Conservation (phyloP, 2,797 vertebrate species). For the Bradypodion pumilum region DNA sequence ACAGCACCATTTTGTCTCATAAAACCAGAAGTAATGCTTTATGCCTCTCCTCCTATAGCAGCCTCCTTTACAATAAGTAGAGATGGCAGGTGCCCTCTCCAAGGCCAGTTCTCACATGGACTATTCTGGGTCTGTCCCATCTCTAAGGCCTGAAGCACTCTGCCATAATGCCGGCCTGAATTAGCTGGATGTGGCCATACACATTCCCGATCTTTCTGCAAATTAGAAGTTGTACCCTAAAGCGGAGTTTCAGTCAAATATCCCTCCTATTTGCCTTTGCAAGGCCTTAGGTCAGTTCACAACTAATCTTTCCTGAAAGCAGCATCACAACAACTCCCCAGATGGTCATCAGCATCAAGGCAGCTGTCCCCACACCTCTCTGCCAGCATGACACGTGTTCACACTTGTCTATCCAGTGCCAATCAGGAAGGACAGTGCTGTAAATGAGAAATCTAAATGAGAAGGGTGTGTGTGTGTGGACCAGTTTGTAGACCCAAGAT, state of each 20-base stretch:
- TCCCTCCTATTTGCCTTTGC: conserved; percentile 30
- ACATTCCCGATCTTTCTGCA: neutral
- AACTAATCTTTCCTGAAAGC: conserved; percentile 33
- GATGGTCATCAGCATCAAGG: neutral
- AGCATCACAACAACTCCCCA: neutral
- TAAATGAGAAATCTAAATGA: neutral
- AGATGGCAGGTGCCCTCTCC: conserved; percentile 2
- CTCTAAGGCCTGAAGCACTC: conserved; percentile 8
- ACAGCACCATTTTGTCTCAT: neutral
- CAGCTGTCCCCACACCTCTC: fast-evolving
- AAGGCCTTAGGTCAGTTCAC: conserved; percentile 21
- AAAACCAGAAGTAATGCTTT: neutral
- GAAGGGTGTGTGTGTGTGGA: no score
- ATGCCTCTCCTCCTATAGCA: neutral
- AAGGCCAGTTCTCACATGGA: neutral
- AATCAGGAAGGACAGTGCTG: neutral
- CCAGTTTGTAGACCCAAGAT: neutral
- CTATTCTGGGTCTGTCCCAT: neutral
- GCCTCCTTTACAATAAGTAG: neutral
- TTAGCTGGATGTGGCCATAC: conserved; percentile 13
- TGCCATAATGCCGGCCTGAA: conserved; percentile 41
- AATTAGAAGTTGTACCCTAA: conserved; percentile 25
- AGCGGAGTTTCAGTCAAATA: conserved; percentile 22
- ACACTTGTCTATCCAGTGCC: fast-evolving
- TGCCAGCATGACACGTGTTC: neutral